phyloP scores from a whole-genome alignment of 2,113 vertebrate species.

The Drymodes brunneopygia region DNA sequence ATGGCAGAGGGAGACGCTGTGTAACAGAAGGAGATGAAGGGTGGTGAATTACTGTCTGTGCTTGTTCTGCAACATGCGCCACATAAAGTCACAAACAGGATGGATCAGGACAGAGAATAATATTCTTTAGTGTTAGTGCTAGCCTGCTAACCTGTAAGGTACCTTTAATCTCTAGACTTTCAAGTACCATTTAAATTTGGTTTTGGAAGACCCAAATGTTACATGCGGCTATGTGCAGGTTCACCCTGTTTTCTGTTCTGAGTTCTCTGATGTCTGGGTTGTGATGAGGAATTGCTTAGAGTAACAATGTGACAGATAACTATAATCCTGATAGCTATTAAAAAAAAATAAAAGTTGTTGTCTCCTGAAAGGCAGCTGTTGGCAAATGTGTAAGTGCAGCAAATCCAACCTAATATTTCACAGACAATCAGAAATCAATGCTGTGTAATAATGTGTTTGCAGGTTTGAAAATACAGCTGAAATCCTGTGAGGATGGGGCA shows the following conservation, averaged over 20 bases:
- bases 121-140: background rate
- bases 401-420: background rate
- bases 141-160: background rate
- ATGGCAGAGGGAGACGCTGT: background rate
- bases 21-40: background rate
- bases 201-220: background rate
- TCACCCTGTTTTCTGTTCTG: background rate
- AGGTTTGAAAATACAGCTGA: background rate
- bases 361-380: background rate
- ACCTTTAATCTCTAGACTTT: background rate
- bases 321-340: background rate
- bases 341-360: background rate
- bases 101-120: background rate
- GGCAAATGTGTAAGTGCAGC: background rate
- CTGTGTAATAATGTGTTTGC: background rate
- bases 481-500: background rate
- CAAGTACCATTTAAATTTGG: background rate
- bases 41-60: background rate
- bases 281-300: background rate
- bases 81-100: background rate
- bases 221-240: background rate
- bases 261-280: background rate
- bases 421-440: background rate
- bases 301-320: background rate
- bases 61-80: background rate